Evolutionary conservation across 2,797 vertebrate genomes (phyloP).

Genomic region (Chiroxiphia lanceolata): DNA sequence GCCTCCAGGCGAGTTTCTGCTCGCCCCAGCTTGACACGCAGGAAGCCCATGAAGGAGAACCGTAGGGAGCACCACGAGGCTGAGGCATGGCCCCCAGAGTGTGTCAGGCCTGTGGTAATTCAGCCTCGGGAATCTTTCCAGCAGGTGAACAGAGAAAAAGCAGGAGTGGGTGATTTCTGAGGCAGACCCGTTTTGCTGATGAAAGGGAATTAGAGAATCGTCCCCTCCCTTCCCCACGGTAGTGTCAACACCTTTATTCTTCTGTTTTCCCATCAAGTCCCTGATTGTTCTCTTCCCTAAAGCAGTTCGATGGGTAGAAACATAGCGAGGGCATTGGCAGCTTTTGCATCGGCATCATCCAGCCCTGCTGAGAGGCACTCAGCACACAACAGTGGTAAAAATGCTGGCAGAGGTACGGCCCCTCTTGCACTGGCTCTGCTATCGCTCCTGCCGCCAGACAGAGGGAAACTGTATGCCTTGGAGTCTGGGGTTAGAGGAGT

Average conservation of each 20-base stretch:
- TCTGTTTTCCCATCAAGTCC: neutral
- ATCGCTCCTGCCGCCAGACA: neutral
- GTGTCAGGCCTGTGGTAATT: neutral
- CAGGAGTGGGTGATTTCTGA: neutral
- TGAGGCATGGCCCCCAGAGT: neutral
- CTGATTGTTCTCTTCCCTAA: conserved; percentile 26
- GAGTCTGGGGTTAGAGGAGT: conserved; percentile 19
- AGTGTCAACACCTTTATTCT: conserved; percentile 19
- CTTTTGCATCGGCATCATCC: conserved; percentile 17
- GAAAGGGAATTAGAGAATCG: neutral
- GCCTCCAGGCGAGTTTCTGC: neutral
- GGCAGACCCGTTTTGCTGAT: neutral
- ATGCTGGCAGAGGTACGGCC: neutral
- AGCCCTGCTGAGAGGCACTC: conserved; percentile 50
- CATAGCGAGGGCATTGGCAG: conserved; percentile 6
- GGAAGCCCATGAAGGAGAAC: neutral
- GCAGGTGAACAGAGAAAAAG: neutral
- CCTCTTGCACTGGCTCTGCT: neutral
- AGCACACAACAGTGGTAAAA: conserved; percentile 14
- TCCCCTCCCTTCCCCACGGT: neutral
- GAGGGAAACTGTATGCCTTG: neutral
- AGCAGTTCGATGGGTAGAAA: neutral
- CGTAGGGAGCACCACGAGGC: neutral
- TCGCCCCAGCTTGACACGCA: rapidly evolving
- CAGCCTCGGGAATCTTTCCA: neutral